These are phyloP conservation scores for Callospermophilus lateralis DNA, from an alignment of 2,113 vertebrate genomes.

Conservation along the genomic window DNA sequence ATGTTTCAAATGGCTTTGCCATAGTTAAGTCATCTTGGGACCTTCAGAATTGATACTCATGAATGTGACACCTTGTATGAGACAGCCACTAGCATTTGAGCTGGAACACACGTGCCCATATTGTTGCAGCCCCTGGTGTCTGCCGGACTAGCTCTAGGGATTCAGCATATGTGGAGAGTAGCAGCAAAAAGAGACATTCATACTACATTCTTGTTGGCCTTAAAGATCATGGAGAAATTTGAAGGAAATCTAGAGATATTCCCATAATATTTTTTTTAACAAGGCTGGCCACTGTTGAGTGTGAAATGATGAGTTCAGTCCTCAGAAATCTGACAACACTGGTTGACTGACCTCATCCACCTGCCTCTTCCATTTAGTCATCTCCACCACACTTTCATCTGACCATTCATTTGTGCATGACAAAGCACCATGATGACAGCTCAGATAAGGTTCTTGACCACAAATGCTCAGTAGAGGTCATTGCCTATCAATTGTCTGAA, in stretches of 20 bases:
- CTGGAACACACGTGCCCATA: not conserved
- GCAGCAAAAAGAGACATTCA: not conserved
- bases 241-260: conserved; percentile 51
- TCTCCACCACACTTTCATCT: conserved; percentile 54
- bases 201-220: not conserved
- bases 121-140: not conserved
- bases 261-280: not conserved
- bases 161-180: not conserved
- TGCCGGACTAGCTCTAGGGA: conserved; percentile 4
- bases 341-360: conserved; percentile 68
- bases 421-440: conserved; percentile 48
- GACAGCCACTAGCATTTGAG: not conserved
- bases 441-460: conserved; percentile 67
- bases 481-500: conserved; percentile 32
- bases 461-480: conserved; percentile 53
- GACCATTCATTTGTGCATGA: conserved; percentile 34
- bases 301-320: conserved; percentile 59
- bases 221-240: conserved; percentile 26
- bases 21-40: not conserved
- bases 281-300: not conserved
- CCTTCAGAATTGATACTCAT: not conserved
- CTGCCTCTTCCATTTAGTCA: conserved; percentile 71
- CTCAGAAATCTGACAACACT: conserved; percentile 57
- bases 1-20: conserved; percentile 42
- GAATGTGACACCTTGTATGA: not conserved